Percentiles rank a stretch among this genome's conserved stretches.
phyloP scores from a whole-genome alignment of 2,888 invertebrate species.

The Timema cristinae region DNA sequence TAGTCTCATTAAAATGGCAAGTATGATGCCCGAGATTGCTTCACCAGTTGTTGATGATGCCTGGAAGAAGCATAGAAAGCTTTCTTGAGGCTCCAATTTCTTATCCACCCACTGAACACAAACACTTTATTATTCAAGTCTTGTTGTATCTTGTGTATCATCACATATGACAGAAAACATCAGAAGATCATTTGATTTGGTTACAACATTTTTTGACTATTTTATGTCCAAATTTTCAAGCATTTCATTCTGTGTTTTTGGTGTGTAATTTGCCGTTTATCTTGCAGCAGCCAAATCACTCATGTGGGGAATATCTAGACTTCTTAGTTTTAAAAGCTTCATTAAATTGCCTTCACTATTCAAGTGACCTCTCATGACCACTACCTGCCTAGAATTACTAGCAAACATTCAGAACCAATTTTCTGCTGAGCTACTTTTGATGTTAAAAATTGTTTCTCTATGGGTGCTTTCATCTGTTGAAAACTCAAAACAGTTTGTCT shows the following conservation, averaged over 20 bases:
- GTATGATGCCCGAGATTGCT: not conserved
- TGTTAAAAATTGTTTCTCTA: not conserved
- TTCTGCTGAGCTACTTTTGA: not conserved
- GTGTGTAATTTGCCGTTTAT: not conserved
- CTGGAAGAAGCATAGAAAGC: not conserved
- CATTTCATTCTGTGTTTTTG: not conserved
- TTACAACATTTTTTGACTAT: not conserved
- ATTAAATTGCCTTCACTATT: not conserved
- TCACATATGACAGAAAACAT: not conserved
- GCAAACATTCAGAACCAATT: not conserved
- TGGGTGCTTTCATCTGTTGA: not conserved
- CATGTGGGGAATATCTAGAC: not conserved
- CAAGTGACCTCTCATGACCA: not conserved
- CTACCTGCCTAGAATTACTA: not conserved
- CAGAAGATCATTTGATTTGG: conserved; percentile 1
- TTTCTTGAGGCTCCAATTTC: not conserved
- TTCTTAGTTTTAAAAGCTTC: not conserved
- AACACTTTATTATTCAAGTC: not conserved
- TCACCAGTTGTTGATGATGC: not conserved
- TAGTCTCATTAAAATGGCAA: not conserved
- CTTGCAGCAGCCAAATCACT: not conserved
- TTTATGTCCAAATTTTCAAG: conserved; percentile 3
- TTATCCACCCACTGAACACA: not conserved
- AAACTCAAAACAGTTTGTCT: not conserved
- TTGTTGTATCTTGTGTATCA: not conserved